Percentiles rank a stretch among this genome's conserved stretches.
phyloP scores from a whole-genome alignment of 2,888 invertebrate species.

The Kuschelorhynchus macadamiae region DNA sequence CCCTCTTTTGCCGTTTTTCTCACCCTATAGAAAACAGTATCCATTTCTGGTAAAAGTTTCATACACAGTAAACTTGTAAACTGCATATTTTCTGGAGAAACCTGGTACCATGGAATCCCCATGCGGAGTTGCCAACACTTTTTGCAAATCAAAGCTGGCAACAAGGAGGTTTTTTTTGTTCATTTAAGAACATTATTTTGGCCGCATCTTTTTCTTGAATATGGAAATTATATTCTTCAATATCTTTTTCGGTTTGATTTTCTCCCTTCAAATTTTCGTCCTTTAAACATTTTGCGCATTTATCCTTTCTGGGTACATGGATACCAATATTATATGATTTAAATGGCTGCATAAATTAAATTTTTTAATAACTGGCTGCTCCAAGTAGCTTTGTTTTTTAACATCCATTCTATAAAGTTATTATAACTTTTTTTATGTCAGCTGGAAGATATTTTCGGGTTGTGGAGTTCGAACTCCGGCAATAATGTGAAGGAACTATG shows the following conservation, averaged over 20 bases:
- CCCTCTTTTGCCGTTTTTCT: conserved; percentile 54
- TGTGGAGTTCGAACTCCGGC: conserved; percentile 48
- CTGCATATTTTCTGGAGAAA: conserved; percentile 57
- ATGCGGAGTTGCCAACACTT: conserved; percentile 56
- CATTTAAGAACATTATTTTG: conserved; percentile 14
- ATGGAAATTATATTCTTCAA: conserved; percentile 16
- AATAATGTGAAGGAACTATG: no score
- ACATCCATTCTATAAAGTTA: conserved; percentile 39
- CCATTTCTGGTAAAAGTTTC: conserved; percentile 54
- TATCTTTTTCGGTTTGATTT: neutral
- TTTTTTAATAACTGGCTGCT: neutral
- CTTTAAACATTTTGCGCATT: conserved; percentile 41
- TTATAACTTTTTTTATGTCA: conserved; percentile 47
- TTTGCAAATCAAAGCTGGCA: conserved; percentile 47
- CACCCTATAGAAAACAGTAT: conserved; percentile 55
- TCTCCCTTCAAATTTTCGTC: conserved; percentile 14
- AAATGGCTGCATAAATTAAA: conserved; percentile 6
- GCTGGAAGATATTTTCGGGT: conserved; percentile 48
- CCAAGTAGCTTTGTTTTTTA: neutral
- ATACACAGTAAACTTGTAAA: conserved; percentile 58
- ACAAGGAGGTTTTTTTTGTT: conserved; percentile 30
- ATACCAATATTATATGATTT: conserved; percentile 47
- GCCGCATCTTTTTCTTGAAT: conserved; percentile 21
- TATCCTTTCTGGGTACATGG: conserved; percentile 49
- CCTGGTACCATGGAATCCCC: conserved; percentile 53